Evolutionary conservation across 1,140 invertebrate species (phyloP).

Genomic region (Latrodectus geometricus): DNA sequence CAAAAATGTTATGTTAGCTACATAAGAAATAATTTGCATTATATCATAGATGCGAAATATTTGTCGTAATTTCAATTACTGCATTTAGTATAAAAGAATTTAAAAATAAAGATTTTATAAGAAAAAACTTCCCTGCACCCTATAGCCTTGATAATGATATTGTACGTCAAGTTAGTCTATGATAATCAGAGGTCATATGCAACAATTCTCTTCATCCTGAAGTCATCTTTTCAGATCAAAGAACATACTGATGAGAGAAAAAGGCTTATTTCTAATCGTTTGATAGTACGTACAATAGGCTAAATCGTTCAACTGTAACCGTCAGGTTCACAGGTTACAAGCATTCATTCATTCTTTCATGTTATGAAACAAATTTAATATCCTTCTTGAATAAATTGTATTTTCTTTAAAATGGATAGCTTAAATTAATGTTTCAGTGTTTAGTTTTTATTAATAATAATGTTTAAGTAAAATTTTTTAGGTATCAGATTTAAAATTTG

Average conservation of each 20-base stretch:
- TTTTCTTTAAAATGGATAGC: too few species aligned
- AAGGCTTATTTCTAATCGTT: background rate
- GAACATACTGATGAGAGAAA: background rate
- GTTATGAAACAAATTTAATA: background rate
- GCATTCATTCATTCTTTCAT: background rate
- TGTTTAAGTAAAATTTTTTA: too few species aligned
- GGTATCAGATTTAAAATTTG: too few species aligned
- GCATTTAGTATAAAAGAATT: too few species aligned
- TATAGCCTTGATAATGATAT: background rate
- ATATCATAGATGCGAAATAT: too few species aligned
- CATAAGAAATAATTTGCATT: too few species aligned
- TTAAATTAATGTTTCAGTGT: too few species aligned
- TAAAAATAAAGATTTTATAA: too few species aligned
- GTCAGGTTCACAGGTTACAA: background rate
- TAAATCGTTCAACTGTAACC: conserved; percentile 1
- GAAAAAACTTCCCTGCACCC: background rate
- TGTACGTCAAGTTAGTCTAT: background rate
- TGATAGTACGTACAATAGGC: background rate
- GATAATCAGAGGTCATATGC: background rate
- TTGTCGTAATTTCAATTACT: too few species aligned
- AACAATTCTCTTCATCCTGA: background rate
- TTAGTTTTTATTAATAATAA: too few species aligned
- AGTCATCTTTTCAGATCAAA: background rate
- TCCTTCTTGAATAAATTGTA: too few species aligned
- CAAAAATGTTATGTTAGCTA: too few species aligned